Evolutionary conservation across 1,140 invertebrate genomes (phyloP).

Genomic region (Bombyx mandarina): DNA sequence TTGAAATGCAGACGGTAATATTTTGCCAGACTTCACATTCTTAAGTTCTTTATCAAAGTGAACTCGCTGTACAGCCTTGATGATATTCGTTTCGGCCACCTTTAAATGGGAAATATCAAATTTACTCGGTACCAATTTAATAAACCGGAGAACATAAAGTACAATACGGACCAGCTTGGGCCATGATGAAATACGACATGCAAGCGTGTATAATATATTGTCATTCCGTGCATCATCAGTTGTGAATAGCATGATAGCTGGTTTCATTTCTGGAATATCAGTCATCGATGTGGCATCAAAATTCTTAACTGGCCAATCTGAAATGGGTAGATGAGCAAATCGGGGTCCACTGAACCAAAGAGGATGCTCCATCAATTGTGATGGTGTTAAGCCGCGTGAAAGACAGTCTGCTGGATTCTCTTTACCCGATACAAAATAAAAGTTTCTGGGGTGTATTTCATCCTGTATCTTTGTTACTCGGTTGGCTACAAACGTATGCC

Average conservation of each 20-base stretch:
- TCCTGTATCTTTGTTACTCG: conserved; percentile 13
- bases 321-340: neutral
- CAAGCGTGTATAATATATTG: neutral
- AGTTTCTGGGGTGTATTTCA: conserved; percentile 6
- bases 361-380: neutral
- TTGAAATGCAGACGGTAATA: neutral
- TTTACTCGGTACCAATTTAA: neutral
- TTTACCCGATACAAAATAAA: conserved; percentile 8
- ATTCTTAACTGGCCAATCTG: neutral
- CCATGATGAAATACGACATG: neutral
- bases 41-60: neutral
- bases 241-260: neutral
- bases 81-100: neutral
- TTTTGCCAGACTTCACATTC: neutral
- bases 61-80: neutral
- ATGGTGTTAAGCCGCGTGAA: conserved; percentile 6
- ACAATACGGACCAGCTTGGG: neutral
- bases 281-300: neutral
- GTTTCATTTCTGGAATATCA: neutral
- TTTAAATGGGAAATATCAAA: neutral
- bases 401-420: conserved; percentile 18
- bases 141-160: conserved; percentile 2
- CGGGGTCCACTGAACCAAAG: neutral
- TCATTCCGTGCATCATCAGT: neutral
- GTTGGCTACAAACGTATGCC: conserved; percentile 15